Conservation (phyloP, 2,113 vertebrate genomes). For the Pluvianellus socialis region DNA sequence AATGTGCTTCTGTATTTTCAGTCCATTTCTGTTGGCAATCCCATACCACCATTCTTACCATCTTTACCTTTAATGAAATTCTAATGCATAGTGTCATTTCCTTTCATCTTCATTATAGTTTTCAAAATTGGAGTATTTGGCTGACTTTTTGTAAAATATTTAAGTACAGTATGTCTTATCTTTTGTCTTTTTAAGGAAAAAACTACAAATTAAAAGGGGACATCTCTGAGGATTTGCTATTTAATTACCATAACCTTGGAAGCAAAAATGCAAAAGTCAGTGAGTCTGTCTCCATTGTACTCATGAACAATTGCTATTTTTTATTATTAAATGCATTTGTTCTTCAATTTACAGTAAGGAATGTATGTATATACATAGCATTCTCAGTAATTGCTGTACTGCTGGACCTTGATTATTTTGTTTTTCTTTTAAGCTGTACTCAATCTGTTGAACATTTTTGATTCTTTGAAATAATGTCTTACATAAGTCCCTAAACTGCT, state of each 20-base stretch:
- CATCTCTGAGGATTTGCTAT: background rate
- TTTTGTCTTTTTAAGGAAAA: background rate
- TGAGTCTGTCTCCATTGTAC: background rate
- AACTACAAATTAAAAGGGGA: background rate
- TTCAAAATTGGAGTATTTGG: background rate
- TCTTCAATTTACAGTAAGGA: background rate
- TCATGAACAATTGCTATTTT: background rate
- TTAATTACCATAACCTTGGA: background rate
- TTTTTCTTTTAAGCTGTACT: background rate
- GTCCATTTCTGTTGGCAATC: background rate
- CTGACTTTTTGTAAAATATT: background rate
- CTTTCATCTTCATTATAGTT: background rate
- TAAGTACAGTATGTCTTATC: background rate
- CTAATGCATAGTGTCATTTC: background rate
- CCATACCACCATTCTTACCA: background rate
- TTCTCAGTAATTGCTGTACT: background rate
- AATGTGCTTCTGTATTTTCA: background rate
- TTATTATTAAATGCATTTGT: background rate
- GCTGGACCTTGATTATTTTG: background rate
- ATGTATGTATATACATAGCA: background rate
- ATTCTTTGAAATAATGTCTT: background rate
- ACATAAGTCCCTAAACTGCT: background rate
- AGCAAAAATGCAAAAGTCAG: background rate
- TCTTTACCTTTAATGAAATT: background rate
- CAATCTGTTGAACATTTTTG: background rate